Conservation (phyloP, 2,797 vertebrate genomes). For the Leptoclinus maculatus region DNA sequence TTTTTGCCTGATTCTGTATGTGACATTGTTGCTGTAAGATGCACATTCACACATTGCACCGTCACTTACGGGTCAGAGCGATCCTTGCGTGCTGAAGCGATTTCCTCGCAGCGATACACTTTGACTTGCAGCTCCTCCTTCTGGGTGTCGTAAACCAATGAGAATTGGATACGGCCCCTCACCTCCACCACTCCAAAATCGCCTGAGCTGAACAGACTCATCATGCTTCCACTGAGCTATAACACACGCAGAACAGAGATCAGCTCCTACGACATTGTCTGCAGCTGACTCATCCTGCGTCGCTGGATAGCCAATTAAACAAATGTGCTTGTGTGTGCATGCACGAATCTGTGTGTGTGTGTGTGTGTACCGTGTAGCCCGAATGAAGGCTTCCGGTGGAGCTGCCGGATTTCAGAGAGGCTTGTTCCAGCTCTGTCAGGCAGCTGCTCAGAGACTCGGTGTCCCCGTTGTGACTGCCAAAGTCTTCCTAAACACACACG, state of each 20-base stretch:
- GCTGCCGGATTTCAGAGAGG: constrained; percentile 83
- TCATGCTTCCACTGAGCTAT: constrained; percentile 92
- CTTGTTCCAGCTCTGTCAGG: constrained; percentile 58
- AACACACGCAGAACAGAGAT: constrained; percentile 46
- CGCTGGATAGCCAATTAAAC: constrained; percentile 37
- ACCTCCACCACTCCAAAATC: constrained; percentile 89
- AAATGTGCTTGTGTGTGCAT: constrained; percentile 8
- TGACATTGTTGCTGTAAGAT: neutral
- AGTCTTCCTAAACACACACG: constrained; percentile 54
- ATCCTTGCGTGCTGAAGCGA: constrained; percentile 89
- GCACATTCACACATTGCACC: constrained; percentile 16
- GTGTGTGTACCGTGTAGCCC: constrained; percentile 78
- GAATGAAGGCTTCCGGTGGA: constrained; percentile 89
- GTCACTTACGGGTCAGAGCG: constrained; percentile 93
- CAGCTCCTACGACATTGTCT: constrained; percentile 70
- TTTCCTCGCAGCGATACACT: constrained; percentile 90
- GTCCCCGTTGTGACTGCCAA: constrained; percentile 59
- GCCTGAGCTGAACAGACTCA: constrained; percentile 92
- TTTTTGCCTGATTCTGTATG: constrained; percentile 1
- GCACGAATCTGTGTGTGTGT: constrained; percentile 12
- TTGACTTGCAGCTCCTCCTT: constrained; percentile 88
- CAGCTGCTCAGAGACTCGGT: constrained; percentile 76
- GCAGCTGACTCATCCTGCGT: constrained; percentile 69
- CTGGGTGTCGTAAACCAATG: constrained; percentile 85
- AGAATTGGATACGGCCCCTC: constrained; percentile 89